phyloP scores from a whole-genome alignment of 2,113 vertebrate genomes.

The Baryphthengus martii region DNA sequence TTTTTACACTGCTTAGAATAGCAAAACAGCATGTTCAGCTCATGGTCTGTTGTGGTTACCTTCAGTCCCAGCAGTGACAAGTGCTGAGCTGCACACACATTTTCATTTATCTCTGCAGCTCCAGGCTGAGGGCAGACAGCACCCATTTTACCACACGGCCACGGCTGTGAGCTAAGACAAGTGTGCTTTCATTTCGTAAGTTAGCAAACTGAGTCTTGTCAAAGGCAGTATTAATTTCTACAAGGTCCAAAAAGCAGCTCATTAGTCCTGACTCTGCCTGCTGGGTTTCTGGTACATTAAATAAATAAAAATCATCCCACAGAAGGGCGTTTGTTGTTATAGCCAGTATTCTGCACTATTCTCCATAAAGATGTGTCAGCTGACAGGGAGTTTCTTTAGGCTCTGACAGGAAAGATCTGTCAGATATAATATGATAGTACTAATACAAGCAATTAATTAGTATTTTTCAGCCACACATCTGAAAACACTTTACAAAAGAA shows the following conservation, averaged over 20 bases:
- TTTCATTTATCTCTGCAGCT: slow-evolving; percentile 13
- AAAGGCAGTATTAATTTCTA: slow-evolving; percentile 1
- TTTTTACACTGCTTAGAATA: slow-evolving; percentile 50
- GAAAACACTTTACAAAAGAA: neutral
- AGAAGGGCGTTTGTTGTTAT: neutral
- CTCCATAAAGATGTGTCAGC: neutral
- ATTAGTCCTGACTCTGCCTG: neutral
- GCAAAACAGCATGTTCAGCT: neutral
- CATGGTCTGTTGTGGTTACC: neutral
- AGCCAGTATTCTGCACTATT: neutral
- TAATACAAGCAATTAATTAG: neutral
- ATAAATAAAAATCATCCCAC: neutral
- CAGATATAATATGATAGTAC: neutral
- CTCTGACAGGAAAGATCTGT: neutral
- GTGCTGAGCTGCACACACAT: neutral
- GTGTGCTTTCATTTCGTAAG: neutral
- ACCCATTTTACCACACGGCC: neutral
- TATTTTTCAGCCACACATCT: neutral
- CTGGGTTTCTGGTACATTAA: neutral
- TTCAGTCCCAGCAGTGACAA: slow-evolving; percentile 1
- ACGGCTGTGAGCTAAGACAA: neutral
- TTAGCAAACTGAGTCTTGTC: neutral
- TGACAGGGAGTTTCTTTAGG: neutral
- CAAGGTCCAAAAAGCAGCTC: neutral
- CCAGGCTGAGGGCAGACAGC: neutral